Evolutionary conservation across 1,140 invertebrate species (phyloP).

Genomic region (Sitobion miscanthi): DNA sequence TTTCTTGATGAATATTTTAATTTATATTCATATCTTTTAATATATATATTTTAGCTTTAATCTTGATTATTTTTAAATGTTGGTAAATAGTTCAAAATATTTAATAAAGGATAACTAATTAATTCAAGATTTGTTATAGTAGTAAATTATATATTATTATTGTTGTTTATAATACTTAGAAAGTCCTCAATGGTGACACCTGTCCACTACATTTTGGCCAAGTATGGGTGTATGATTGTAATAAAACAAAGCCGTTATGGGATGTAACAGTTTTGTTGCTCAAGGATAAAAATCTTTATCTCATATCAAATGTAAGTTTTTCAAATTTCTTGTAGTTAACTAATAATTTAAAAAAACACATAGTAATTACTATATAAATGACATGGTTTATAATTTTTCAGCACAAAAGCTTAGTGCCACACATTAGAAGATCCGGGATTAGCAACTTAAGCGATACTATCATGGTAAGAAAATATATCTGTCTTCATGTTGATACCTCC

Average conservation of each 20-base stretch:
- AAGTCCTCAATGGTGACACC: constrained; percentile 12
- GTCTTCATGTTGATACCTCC: neutral
- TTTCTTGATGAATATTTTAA: no score
- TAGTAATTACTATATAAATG: neutral
- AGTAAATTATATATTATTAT: neutral
- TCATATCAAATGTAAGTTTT: constrained; percentile 17
- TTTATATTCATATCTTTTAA: no score
- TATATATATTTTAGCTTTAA: neutral
- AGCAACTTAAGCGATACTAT: neutral
- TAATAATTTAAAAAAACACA: neutral
- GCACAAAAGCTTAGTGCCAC: neutral
- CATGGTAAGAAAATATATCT: constrained; percentile 21
- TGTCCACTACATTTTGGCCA: neutral
- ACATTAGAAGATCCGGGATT: neutral
- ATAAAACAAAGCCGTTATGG: neutral
- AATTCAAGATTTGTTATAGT: neutral
- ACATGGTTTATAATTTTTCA: neutral
- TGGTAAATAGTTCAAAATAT: neutral
- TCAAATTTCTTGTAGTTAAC: neutral
- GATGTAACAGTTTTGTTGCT: constrained; percentile 26
- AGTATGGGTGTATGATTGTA: constrained; percentile 21
- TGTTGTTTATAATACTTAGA: constrained; percentile 6
- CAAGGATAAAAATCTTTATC: constrained; percentile 27
- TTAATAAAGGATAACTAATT: neutral
- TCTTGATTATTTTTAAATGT: neutral